phyloP scores from a whole-genome alignment of 2,797 vertebrate species.

The Danio aesculapii region DNA sequence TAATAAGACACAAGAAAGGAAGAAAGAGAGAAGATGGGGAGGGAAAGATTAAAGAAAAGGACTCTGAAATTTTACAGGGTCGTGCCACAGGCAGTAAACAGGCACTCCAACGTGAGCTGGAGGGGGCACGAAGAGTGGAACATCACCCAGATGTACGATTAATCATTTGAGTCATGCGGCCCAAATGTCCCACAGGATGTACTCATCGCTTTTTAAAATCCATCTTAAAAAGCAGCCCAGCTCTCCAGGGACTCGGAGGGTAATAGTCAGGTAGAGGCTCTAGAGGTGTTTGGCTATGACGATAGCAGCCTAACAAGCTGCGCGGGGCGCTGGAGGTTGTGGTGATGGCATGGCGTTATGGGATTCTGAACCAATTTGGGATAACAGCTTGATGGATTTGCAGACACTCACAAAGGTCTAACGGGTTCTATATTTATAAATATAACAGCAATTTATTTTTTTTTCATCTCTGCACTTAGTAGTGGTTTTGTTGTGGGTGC shows the following conservation, averaged over 20 bases:
- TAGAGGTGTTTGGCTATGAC: conserved; percentile 49
- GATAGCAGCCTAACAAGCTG: conserved; percentile 56
- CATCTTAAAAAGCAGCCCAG: conserved; percentile 61
- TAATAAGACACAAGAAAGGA: conserved; percentile 3
- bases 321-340: conserved; percentile 36
- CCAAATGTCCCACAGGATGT: conserved; percentile 49
- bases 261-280: conserved; percentile 58
- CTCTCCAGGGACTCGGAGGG: conserved; percentile 53
- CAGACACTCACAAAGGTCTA: conserved; percentile 49
- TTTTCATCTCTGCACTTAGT: conserved; percentile 18
- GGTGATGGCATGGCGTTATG: conserved; percentile 41
- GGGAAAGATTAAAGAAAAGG: conserved; percentile 21
- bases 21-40: conserved; percentile 19
- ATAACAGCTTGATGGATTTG: conserved; percentile 59
- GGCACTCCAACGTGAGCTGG: conserved; percentile 26
- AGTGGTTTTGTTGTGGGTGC: conserved; percentile 31
- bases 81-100: conserved; percentile 52
- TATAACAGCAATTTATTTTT: not conserved
- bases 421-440: conserved; percentile 36
- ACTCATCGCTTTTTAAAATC: conserved; percentile 64
- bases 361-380: conserved; percentile 58
- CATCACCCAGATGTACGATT: conserved; percentile 50
- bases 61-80: conserved; percentile 39
- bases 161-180: conserved; percentile 61
- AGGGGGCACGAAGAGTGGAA: conserved; percentile 46